Percentiles rank a stretch among this genome's conserved stretches.
These are phyloP conservation scores for Lepidocyrtinus sp. DNA, from an alignment of 2,888 invertebrate genomes.

Conservation along the genomic window DNA sequence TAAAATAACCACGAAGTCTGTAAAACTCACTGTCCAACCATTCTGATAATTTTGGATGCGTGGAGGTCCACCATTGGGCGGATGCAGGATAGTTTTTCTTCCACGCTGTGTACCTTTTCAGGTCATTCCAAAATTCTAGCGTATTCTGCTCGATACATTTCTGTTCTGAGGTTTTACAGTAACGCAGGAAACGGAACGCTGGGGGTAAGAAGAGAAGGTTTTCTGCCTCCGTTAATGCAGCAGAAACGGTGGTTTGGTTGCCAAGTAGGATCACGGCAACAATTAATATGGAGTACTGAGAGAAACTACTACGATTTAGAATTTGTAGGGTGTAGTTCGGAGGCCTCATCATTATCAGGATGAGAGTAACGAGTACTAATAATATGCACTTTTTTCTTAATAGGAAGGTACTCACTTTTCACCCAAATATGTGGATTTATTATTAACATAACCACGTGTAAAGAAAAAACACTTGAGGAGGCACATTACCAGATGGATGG, in stretches of 20 bases:
- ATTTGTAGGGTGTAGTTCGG: not conserved
- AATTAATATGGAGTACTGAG: slow-evolving; percentile 7
- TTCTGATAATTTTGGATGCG: slow-evolving; percentile 39
- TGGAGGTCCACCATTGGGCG: slow-evolving; percentile 33
- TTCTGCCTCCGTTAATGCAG: slow-evolving; percentile 14
- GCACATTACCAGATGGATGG: not conserved
- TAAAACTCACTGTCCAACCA: slow-evolving; percentile 49
- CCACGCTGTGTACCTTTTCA: slow-evolving; percentile 40
- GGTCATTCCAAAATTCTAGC: slow-evolving; percentile 44
- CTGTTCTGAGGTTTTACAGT: slow-evolving; percentile 38
- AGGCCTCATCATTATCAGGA: not conserved
- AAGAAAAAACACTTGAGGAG: too few species aligned
- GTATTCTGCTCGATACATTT: slow-evolving; percentile 53
- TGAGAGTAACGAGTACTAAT: not conserved
- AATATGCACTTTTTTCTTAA: not conserved
- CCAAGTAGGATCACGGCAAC: not conserved
- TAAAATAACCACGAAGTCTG: slow-evolving; percentile 31
- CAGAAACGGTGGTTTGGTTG: not conserved
- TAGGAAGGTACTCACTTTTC: not conserved
- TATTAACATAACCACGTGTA: too few species aligned
- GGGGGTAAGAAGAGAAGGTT: slow-evolving; percentile 43
- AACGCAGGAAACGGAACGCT: slow-evolving; percentile 49
- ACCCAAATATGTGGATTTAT: not conserved
- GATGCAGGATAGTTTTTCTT: slow-evolving; percentile 41
- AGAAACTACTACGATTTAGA: not conserved